phyloP scores from a whole-genome alignment of 2,113 vertebrate genomes.

The Amphilophus citrinellus region DNA sequence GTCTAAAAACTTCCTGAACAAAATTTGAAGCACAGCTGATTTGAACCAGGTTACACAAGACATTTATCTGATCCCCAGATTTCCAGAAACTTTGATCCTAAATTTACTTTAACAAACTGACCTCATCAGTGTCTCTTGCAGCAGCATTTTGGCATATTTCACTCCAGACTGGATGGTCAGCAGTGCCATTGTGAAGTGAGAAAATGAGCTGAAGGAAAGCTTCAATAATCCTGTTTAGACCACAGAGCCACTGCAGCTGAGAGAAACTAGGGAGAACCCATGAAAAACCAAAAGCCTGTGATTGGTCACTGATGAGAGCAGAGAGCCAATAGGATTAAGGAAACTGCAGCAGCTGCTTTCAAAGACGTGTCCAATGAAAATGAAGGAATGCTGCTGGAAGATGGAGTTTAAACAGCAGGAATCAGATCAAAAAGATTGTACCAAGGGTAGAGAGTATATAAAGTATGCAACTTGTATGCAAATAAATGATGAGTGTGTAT shows the following conservation, averaged over 20 bases:
- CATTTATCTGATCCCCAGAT: not conserved
- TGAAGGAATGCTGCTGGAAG: not conserved
- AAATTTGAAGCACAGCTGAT: not conserved
- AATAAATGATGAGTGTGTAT: not conserved
- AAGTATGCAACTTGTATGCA: not conserved
- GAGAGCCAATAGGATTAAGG: not conserved
- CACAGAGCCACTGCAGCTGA: not conserved
- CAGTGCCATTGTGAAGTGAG: not conserved
- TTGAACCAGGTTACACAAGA: fast-evolving
- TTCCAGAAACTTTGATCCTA: not conserved
- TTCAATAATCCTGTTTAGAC: not conserved
- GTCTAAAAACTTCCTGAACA: fast-evolving
- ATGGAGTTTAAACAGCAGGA: fast-evolving
- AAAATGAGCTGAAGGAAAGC: not conserved
- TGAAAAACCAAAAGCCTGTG: not conserved
- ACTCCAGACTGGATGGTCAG: constrained; percentile 31
- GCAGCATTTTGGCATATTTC: constrained; percentile 23
- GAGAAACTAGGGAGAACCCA: not conserved
- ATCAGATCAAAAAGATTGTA: fast-evolving
- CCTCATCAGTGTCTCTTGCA: constrained; percentile 30
- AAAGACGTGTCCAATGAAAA: not conserved
- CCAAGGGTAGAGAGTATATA: not conserved
- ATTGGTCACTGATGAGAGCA: not conserved
- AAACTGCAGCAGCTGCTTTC: not conserved
- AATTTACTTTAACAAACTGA: not conserved